Base-by-base conservation (phyloP, 2,888 invertebrate species). In the Erpobdella octoculata region DNA sequence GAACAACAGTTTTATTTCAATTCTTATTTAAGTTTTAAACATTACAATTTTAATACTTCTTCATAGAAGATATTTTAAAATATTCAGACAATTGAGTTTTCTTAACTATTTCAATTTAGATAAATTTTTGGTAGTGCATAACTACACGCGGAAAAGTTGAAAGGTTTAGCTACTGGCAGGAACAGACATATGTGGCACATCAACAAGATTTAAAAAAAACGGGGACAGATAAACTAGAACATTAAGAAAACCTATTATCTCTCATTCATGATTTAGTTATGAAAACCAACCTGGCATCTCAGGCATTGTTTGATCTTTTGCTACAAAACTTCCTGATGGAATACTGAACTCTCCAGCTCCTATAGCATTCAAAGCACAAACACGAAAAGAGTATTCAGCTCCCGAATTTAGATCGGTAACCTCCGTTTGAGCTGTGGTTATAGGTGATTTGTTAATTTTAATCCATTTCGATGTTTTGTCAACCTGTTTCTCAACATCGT, bases 381-480 rank as follows among this genome's bases (percentile, higher is more conserved):
- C 81, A 33, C 82, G 74, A 77, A 82, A 82, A 73, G 80, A 79
- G 73, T 82, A 83, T 35, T 81, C 78, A 28, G 70, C 53, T 36
- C 73, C 74, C 48, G 75, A 75, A 21, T 74, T 68, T 28, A 78
- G 73, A 71, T 81, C 81, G 28, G 75, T 71, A 33, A 77, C 48
- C 6, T 79, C 79, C 72, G 77, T 78, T 61, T 78, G 78, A 15
- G 78, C 77, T 70, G 80, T 79, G 5, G 78, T 76, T n/a, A 89
- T 87, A 0, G 92, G 91, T 75, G 92, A 91, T 79, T 90, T 92
- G 84, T 91, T 94, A 67, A 93, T 81, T 83, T 93, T 93, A 74
- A 93, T 88, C 97, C 97, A 97, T 80, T 96, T 88, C 69, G 93
- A 93, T 18, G 78, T 79, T 67, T 80, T 80, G n/a, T 78, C 58